Percentiles rank a stretch among this genome's conserved stretches.
These are phyloP conservation scores for Hiodon alosoides DNA, from an alignment of 2,113 vertebrate species.

Conservation along the genomic window DNA sequence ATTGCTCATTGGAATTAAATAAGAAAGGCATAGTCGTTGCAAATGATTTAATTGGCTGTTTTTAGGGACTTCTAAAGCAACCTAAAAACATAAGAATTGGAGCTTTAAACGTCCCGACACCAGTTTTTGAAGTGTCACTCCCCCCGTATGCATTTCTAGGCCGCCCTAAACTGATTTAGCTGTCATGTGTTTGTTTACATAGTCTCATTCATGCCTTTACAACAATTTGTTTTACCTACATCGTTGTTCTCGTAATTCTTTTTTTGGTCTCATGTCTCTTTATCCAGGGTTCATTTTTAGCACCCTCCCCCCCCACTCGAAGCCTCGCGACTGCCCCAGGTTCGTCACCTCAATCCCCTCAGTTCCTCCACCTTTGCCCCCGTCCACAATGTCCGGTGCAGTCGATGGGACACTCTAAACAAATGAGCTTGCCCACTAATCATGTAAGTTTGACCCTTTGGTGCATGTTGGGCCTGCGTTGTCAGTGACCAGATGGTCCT, in stretches of 20 bases:
- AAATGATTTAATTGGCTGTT: no score
- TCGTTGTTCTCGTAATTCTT: neutral
- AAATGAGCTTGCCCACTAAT: conserved; percentile 15
- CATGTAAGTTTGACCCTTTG: conserved; percentile 9
- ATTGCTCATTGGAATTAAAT: no score
- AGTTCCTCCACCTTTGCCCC: conserved; percentile 6
- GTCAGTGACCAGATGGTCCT: conserved; percentile 15
- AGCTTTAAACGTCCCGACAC: no score
- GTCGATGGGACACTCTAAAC: neutral
- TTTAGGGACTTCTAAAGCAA: no score
- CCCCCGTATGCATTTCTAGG: neutral
- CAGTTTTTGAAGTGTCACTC: no score
- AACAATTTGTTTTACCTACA: neutral
- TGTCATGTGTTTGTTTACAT: neutral
- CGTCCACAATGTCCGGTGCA: neutral
- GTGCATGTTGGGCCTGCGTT: neutral
- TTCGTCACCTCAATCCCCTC: neutral
- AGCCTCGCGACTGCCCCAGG: neutral
- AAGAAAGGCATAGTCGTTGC: no score
- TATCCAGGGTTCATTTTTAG: neutral
- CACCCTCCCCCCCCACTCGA: neutral
- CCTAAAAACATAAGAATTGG: no score
- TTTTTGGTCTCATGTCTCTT: neutral
- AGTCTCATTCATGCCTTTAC: neutral
- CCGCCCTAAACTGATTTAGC: neutral